Conservation (phyloP, 2,113 vertebrate genomes). For the Hippoglossus stenolepis region DNA sequence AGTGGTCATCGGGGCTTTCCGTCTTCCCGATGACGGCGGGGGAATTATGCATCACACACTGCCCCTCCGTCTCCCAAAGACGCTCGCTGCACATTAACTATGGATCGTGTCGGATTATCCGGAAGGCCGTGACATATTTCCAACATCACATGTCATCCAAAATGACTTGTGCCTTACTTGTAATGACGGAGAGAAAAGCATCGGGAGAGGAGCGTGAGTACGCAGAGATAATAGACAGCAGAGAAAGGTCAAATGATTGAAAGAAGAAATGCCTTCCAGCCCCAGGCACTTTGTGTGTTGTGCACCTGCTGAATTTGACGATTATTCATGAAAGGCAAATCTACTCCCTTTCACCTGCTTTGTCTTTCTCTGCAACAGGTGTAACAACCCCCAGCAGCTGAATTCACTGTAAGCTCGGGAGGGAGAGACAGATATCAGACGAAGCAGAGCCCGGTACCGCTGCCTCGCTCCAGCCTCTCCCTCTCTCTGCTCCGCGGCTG, state of each 20-base stretch:
- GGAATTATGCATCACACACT: slow-evolving; percentile 41
- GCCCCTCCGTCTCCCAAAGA: slow-evolving; percentile 25
- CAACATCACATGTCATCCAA: slow-evolving; percentile 25
- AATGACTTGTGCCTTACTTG: slow-evolving; percentile 16
- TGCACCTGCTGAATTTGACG: slow-evolving; percentile 19
- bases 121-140: slow-evolving; percentile 24
- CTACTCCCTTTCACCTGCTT: background rate
- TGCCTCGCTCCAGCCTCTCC: slow-evolving; percentile 15
- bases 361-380: slow-evolving; percentile 39
- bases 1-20: slow-evolving; percentile 30
- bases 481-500: background rate
- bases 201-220: background rate
- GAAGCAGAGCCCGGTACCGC: slow-evolving; percentile 22
- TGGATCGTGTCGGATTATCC: slow-evolving; percentile 58
- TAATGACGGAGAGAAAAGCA: slow-evolving; percentile 16
- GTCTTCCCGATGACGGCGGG: background rate
- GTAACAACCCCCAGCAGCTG: slow-evolving; percentile 24
- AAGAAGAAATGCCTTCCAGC: slow-evolving; percentile 6
- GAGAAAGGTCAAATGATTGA: slow-evolving; percentile 7
- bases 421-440: slow-evolving; percentile 37
- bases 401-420: slow-evolving; percentile 32
- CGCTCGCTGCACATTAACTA: slow-evolving; percentile 36
- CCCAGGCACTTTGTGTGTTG: background rate
- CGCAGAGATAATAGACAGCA: slow-evolving; percentile 2
- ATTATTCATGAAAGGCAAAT: slow-evolving; percentile 3